Evolutionary conservation across 2,797 vertebrate genomes (phyloP).

Genomic region (Tokudaia muenninki): DNA sequence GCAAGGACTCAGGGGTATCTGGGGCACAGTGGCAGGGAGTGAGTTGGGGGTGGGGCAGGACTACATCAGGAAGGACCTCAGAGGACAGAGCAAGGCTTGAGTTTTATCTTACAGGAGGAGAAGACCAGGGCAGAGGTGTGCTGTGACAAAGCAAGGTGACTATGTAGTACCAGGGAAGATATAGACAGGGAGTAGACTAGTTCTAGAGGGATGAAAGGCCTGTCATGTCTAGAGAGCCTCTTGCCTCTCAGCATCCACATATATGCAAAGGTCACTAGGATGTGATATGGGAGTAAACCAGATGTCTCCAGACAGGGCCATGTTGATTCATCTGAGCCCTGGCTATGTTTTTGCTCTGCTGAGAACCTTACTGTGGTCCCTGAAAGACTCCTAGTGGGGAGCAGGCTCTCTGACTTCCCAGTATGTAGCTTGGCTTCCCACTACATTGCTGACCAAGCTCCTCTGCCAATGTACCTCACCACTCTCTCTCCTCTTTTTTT

Average conservation of each 20-base stretch:
- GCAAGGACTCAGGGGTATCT: not conserved
- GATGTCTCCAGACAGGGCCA: not conserved
- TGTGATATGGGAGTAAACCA: accelerated
- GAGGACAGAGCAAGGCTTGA: not conserved
- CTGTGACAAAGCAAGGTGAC: not conserved
- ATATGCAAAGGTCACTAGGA: not conserved
- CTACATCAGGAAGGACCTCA: not conserved
- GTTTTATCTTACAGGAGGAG: not conserved
- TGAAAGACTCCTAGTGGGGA: not conserved
- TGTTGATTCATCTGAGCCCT: not conserved
- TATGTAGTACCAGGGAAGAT: not conserved
- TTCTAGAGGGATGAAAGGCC: accelerated
- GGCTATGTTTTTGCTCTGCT: not conserved
- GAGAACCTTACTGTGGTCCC: not conserved
- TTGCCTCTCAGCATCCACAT: not conserved
- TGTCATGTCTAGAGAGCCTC: not conserved
- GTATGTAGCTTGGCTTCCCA: not conserved
- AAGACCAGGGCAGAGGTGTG: not conserved
- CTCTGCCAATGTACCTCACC: too few relatives aligned
- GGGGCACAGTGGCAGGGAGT: not conserved
- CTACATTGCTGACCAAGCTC: not conserved
- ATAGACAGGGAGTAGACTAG: not conserved
- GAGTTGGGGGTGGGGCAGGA: too few relatives aligned
- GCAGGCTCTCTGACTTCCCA: not conserved
- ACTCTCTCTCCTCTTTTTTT: not conserved